A percentile compares a stretch with the other conserved stretches of the same genome.
These are phyloP conservation scores for Rhyacophila evoluta DNA, from an alignment of 2,888 invertebrate genomes.

Conservation along the genomic window DNA sequence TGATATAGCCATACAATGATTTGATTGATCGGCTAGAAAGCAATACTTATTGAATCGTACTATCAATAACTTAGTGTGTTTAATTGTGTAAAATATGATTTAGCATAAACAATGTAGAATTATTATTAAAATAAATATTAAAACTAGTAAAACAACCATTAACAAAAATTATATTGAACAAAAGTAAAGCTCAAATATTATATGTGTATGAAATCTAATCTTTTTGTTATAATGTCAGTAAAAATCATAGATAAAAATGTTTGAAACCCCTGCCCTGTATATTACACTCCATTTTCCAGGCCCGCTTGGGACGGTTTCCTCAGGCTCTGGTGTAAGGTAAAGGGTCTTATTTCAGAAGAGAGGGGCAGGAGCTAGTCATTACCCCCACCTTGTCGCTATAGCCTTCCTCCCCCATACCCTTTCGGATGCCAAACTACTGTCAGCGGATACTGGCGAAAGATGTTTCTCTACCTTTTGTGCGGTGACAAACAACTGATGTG, in stretches of 20 bases:
- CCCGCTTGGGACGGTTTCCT: conserved; percentile 5
- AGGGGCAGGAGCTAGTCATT: conserved; percentile 15
- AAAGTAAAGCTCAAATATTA: no score
- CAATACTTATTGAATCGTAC: no score
- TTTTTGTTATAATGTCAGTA: no score
- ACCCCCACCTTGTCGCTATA: not conserved
- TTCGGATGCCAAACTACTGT: not conserved
- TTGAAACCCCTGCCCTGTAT: not conserved
- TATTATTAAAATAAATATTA: no score
- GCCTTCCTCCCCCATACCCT: not conserved
- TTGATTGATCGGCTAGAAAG: no score
- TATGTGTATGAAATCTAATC: no score
- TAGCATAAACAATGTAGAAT: no score
- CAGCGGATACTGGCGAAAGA: not conserved
- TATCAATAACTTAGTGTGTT: no score
- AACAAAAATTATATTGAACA: no score
- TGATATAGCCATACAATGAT: no score
- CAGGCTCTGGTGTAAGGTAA: conserved; percentile 15
- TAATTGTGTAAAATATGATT: no score
- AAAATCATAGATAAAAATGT: not conserved
- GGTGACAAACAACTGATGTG: not conserved
- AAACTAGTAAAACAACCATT: no score
- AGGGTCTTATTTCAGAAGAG: conserved; percentile 24
- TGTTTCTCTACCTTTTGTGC: not conserved
- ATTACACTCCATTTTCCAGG: not conserved